Evolutionary conservation across 2,888 invertebrate genomes (phyloP).

Genomic region (Conus canariensis): DNA sequence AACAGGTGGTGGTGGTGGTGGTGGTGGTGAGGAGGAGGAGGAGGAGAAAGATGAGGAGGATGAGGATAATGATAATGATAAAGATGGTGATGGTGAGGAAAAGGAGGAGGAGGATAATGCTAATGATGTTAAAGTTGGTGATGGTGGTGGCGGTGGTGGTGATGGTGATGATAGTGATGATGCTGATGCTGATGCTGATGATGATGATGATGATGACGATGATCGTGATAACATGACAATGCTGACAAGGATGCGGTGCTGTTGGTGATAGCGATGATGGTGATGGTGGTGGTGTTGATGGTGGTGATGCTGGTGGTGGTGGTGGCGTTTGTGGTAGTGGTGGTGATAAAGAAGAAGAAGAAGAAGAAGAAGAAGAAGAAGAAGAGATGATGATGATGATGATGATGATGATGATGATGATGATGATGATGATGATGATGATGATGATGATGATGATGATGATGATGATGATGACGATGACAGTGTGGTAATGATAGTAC

Average conservation of each 20-base stretch:
- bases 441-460: slow-evolving; percentile 13
- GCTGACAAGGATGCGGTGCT: background rate
- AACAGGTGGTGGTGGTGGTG: no score
- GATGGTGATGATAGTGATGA: no score
- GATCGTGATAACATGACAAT: background rate
- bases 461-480: background rate
- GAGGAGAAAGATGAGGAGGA: background rate
- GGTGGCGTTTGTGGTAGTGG: no score
- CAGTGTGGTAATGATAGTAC: no score
- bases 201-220: background rate
- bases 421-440: background rate
- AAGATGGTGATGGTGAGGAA: background rate
- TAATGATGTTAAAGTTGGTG: no score
- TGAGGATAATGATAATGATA: background rate
- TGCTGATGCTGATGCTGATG: no score
- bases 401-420: background rate
- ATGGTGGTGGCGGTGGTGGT: no score
- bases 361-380: background rate
- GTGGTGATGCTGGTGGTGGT: no score
- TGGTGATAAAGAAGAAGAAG: background rate
- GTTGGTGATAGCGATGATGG: no score
- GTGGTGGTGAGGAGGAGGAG: no score
- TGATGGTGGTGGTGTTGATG: no score
- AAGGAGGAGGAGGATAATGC: no score
- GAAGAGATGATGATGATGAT: background rate